Percentiles rank a stretch among this genome's conserved stretches.
These are phyloP conservation scores for Euwallacea similis DNA, from an alignment of 1,140 invertebrate genomes.

Conservation along the genomic window DNA sequence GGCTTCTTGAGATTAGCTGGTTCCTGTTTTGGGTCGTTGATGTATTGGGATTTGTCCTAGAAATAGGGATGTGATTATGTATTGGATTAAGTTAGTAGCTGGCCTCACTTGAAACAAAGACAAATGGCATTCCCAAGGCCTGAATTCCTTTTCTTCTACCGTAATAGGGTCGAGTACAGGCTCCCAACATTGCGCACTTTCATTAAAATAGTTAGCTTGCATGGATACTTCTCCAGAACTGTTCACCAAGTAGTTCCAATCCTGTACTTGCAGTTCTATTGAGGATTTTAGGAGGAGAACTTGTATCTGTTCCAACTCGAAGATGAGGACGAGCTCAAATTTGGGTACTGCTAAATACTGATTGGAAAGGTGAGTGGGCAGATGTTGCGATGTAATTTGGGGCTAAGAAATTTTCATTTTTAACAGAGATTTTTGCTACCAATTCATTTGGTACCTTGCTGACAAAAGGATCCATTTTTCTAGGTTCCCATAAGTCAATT, in stretches of 20 bases:
- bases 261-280: slow-evolving; percentile 61
- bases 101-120: slow-evolving; percentile 60
- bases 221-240: slow-evolving; percentile 62
- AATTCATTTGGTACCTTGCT: slow-evolving; percentile 19
- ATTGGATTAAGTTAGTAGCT: not conserved
- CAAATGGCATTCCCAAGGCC: slow-evolving; percentile 73
- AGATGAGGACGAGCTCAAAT: slow-evolving; percentile 48
- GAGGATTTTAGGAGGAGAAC: slow-evolving; percentile 57
- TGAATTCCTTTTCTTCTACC: slow-evolving; percentile 66
- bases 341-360: slow-evolving; percentile 46
- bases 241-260: slow-evolving; percentile 67
- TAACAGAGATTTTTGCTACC: too few species aligned
- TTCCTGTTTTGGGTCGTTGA: slow-evolving; percentile 43
- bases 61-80: slow-evolving; percentile 1
- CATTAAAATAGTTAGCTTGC: slow-evolving; percentile 75
- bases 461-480: slow-evolving; percentile 54
- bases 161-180: slow-evolving; percentile 76
- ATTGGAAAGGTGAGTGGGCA: slow-evolving; percentile 17
- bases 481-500: slow-evolving; percentile 71
- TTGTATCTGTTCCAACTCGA: slow-evolving; percentile 50
- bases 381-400: not conserved
- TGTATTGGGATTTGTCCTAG: slow-evolving; percentile 49
- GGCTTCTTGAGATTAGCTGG: slow-evolving; percentile 33
- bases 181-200: slow-evolving; percentile 74
- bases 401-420: too few species aligned